Evolutionary conservation across 2,888 invertebrate genomes (phyloP), one percentile per base, ranked within the genome.

Genomic region (Philopedon plagiatum): DNA sequence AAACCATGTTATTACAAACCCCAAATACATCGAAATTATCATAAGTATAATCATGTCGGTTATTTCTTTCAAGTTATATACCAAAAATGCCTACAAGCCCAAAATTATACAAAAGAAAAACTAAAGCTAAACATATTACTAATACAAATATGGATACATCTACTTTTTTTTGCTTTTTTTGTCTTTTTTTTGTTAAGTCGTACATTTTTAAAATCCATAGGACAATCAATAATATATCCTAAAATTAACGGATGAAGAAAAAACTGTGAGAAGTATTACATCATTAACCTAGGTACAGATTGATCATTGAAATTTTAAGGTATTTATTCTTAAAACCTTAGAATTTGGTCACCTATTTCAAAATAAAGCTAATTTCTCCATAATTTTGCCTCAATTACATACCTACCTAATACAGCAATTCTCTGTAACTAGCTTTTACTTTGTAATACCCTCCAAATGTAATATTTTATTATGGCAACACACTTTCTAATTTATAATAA

Each of bases 101-200:
- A 39, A 21, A 60, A 23, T 60, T 19, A 49, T 26, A 64, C 41
- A 63, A 63, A 63, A 63, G 41, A 32, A 51, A 64, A 64, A 39
- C 64, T 64, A 64, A 51, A 64, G 11, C 54, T 64, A 64, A 64
- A 64, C 64, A 64, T 64, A 64, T 39, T 64, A 56, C 54, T 54
- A 64, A 62, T 7, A 61, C 46, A 41, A 58, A 41, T 41, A 39
- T 41, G 21, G 58, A 56, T 56, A 34, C 56, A 56, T 46, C 44
- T 21, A 46, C 29, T 13, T 2, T 26, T 54, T 54, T 54, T 54
- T 54, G 9, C 32, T 29, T 29, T 29, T 54, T n/a, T 54, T 54
- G 51, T 54, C 51, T 54, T 54, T 54, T n/a, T 29, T 9, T 54
- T 29, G 51, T 13, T 29, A 54, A 54, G 51, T 54, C 51, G 29